Conservation (phyloP, 2,113 vertebrate species). For the Tympanuchus pallidicinctus region DNA sequence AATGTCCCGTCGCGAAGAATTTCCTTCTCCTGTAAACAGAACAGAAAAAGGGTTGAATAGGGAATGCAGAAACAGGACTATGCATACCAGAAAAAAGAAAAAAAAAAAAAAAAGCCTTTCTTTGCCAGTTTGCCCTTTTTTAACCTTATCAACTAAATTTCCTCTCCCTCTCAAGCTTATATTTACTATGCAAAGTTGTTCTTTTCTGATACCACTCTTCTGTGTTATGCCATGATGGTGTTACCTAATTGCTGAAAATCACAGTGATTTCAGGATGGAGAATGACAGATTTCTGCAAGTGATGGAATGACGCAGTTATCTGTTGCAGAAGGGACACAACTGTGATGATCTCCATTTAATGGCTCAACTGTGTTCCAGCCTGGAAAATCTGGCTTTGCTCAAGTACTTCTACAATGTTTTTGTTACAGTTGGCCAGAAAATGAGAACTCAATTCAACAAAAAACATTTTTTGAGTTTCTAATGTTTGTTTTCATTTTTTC, state of each 20-base stretch:
- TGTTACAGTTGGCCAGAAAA: slow-evolving; percentile 47
- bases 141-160: neutral
- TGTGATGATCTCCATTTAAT: neutral
- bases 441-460: slow-evolving; percentile 32
- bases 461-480: slow-evolving; percentile 55
- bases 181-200: neutral
- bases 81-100: neutral
- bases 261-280: neutral
- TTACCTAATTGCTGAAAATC: neutral
- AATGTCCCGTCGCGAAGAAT: neutral
- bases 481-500: slow-evolving; percentile 69
- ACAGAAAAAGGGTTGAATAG: neutral
- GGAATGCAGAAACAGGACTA: neutral
- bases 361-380: slow-evolving; percentile 10
- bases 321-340: neutral
- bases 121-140: neutral
- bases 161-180: neutral
- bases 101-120: neutral
- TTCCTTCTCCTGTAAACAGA: neutral
- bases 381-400: slow-evolving; percentile 42
- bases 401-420: slow-evolving; percentile 26
- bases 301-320: neutral
- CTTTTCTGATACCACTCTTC: neutral
- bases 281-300: neutral
- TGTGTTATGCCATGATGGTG: neutral